These are phyloP conservation scores for Xestia c-nigrum DNA, from an alignment of 2,888 invertebrate genomes.

Conservation along the genomic window DNA sequence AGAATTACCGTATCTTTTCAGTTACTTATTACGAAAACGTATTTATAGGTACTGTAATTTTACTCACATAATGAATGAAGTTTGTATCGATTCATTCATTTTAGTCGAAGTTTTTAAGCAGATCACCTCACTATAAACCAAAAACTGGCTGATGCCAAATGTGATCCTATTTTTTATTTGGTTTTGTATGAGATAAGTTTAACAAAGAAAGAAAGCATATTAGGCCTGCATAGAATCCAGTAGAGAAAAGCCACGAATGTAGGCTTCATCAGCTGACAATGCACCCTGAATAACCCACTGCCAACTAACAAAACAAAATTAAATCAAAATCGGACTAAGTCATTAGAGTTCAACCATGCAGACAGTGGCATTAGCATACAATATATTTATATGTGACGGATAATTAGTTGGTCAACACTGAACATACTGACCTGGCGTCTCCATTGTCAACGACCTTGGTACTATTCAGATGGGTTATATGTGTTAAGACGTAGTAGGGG, in stretches of 20 bases:
- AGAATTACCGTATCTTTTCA: too few species aligned
- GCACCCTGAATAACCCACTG: neutral
- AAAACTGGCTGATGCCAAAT: too few species aligned
- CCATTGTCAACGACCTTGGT: slow-evolving; percentile 77
- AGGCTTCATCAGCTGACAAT: neutral
- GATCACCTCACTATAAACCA: too few species aligned
- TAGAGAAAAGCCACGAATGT: neutral
- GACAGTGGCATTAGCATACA: slow-evolving; percentile 76
- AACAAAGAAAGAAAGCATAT: neutral
- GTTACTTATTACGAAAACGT: too few species aligned
- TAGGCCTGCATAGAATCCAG: neutral
- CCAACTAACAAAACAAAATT: slow-evolving; percentile 24
- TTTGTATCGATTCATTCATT: too few species aligned
- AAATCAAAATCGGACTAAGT: slow-evolving; percentile 55
- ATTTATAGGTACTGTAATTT: too few species aligned
- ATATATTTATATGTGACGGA: slow-evolving; percentile 68
- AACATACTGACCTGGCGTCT: slow-evolving; percentile 76
- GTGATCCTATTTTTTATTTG: too few species aligned
- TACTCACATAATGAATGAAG: too few species aligned
- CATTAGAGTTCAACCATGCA: slow-evolving; percentile 56
- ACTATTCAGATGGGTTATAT: slow-evolving; percentile 58
- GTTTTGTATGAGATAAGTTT: neutral
- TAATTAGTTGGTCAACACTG: slow-evolving; percentile 77
- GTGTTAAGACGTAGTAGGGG: slow-evolving; percentile 58
- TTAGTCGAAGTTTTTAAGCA: too few species aligned